A percentile compares a stretch with the other conserved stretches of the same genome.
Conservation (phyloP, 2,797 vertebrate species). For the Arctocebus calabarensis region DNA sequence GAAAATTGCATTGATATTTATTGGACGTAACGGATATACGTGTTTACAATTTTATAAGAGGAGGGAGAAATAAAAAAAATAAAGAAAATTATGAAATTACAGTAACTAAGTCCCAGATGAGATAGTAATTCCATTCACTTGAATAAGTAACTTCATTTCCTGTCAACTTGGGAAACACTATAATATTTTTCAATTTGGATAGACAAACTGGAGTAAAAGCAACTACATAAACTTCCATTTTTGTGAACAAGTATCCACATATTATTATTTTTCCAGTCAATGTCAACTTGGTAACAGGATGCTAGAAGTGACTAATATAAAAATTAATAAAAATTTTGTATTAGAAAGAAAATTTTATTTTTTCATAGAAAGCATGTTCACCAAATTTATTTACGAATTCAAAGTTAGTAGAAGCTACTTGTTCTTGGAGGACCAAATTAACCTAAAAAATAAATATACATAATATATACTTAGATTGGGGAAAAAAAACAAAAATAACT, state of each 20-base stretch:
- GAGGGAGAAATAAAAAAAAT: neutral
- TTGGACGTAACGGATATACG: neutral
- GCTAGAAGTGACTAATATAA: neutral
- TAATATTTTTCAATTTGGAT: conserved; percentile 15
- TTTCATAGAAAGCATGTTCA: neutral
- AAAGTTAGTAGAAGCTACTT: neutral
- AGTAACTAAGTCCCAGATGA: neutral
- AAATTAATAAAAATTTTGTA: neutral
- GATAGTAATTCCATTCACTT: neutral
- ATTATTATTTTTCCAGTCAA: neutral
- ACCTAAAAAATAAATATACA: neutral
- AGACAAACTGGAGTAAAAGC: neutral
- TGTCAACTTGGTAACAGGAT: neutral
- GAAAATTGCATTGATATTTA: neutral
- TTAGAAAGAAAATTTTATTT: too few species aligned
- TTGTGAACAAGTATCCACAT: neutral
- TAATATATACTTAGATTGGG: neutral
- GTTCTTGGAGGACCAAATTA: neutral
- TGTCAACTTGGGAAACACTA: neutral
- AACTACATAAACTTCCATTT: neutral
- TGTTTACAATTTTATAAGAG: conserved; percentile 13
- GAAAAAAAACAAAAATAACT: neutral
- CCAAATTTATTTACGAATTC: neutral
- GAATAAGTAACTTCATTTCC: conserved; percentile 29
- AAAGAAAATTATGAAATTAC: neutral